These are phyloP conservation scores for Squalus acanthias DNA, from an alignment of 2,797 vertebrate species.

Conservation along the genomic window DNA sequence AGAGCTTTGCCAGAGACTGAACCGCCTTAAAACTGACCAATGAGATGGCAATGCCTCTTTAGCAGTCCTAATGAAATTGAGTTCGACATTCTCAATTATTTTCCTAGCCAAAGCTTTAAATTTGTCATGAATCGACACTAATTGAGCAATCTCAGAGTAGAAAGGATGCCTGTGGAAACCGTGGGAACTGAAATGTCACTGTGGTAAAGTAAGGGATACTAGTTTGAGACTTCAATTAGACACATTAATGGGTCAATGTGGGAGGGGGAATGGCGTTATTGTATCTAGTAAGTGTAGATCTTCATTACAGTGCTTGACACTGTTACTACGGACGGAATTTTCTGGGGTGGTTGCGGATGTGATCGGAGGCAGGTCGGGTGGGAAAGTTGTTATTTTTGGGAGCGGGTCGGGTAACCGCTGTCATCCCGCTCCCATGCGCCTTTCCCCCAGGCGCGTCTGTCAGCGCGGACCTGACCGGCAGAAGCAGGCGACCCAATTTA, in stretches of 20 bases:
- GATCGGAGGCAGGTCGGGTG: too few species aligned
- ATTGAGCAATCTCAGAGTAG: constrained; percentile 13
- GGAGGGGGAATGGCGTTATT: background rate
- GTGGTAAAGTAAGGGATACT: background rate
- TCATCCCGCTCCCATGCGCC: too few species aligned
- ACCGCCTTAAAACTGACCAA: background rate
- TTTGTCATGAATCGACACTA: constrained; percentile 21
- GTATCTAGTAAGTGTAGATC: background rate
- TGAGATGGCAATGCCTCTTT: background rate
- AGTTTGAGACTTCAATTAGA: constrained; percentile 11
- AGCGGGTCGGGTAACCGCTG: too few species aligned
- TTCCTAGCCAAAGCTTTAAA: constrained; percentile 23
- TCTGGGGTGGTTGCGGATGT: too few species aligned
- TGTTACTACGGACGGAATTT: background rate
- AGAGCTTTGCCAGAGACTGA: background rate
- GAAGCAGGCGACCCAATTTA: too few species aligned
- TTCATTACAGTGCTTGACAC: background rate
- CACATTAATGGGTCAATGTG: background rate
- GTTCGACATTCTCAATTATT: constrained; percentile 28
- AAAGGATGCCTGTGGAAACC: constrained; percentile 26
- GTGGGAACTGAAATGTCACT: constrained; percentile 28
- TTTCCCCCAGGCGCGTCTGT: too few species aligned
- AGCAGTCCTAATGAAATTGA: constrained; percentile 28
- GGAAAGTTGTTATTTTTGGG: too few species aligned
- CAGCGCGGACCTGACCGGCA: too few species aligned